A percentile compares a stretch with the other conserved stretches of the same genome.
phyloP scores from a whole-genome alignment of 2,888 invertebrate genomes.

The Hyppa rectilinea region DNA sequence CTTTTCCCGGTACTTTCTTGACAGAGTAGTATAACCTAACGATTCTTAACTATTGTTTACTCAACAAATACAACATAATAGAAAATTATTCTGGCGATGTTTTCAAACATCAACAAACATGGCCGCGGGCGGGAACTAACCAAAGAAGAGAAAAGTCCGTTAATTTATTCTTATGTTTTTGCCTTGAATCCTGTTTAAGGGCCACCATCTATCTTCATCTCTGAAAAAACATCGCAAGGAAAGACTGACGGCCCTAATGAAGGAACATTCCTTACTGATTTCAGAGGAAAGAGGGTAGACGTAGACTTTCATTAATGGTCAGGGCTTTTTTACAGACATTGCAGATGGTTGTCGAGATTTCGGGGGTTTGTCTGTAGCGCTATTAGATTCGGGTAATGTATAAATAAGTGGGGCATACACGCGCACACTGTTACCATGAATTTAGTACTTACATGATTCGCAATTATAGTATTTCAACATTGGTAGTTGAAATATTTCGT shows the following conservation, averaged over 20 bases:
- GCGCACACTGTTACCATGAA: no score
- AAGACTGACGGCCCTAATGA: conserved; percentile 74
- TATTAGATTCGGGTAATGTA: not conserved
- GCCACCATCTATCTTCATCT: conserved; percentile 78
- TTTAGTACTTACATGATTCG: no score
- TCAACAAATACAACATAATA: not conserved
- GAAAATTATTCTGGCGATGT: conserved; percentile 17
- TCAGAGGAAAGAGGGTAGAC: conserved; percentile 56
- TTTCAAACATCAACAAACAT: conserved; percentile 28
- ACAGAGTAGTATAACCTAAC: no score
- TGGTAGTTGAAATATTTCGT: no score
- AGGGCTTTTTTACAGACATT: conserved; percentile 24
- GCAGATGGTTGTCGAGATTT: conserved; percentile 2
- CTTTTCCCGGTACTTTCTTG: no score
- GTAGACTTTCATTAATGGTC: conserved; percentile 60
- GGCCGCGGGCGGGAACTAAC: conserved; percentile 19
- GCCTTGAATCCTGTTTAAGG: conserved; percentile 64
- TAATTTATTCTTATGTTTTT: conserved; percentile 72
- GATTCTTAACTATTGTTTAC: not conserved
- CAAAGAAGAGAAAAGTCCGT: conserved; percentile 61
- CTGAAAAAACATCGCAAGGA: conserved; percentile 66
- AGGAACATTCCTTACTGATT: conserved; percentile 69
- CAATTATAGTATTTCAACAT: no score
- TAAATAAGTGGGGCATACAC: no score
- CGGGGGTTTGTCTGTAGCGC: not conserved